phyloP scores from a whole-genome alignment of 2,888 invertebrate genomes.

The Philopedon plagiatum region DNA sequence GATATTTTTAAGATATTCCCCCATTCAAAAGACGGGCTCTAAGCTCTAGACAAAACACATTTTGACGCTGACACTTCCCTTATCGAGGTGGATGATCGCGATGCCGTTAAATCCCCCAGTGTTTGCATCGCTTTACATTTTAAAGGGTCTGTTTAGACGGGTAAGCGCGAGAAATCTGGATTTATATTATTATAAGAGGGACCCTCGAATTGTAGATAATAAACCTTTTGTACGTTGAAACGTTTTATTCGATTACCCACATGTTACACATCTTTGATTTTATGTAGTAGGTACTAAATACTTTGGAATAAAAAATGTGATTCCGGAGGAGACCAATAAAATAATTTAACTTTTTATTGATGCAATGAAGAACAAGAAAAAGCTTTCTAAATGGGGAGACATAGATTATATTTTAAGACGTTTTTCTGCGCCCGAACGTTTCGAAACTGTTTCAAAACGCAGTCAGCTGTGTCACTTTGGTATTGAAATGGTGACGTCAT shows the following conservation, averaged over 20 bases:
- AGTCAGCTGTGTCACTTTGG: no score
- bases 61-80: conserved; percentile 18
- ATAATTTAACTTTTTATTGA: no score
- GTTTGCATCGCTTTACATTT: not conserved
- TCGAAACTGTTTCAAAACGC: no score
- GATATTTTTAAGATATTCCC: not conserved
- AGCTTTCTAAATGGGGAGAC: no score
- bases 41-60: conserved; percentile 19
- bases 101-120: conserved; percentile 9
- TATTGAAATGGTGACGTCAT: no score
- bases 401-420: no score
- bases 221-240: not conserved
- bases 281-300: no score
- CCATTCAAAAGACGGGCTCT: not conserved
- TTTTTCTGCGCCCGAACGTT: no score
- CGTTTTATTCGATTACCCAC: conserved; percentile 5
- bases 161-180: conserved; percentile 8
- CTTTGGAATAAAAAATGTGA: no score
- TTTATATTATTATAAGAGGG: no score
- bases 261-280: not conserved
- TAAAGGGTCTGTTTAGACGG: not conserved
- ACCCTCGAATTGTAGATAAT: not conserved
- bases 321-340: no score
- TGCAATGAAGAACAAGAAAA: no score
- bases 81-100: not conserved